These are phyloP conservation scores for Brotula barbata DNA, from an alignment of 2,797 vertebrate genomes.

Conservation along the genomic window DNA sequence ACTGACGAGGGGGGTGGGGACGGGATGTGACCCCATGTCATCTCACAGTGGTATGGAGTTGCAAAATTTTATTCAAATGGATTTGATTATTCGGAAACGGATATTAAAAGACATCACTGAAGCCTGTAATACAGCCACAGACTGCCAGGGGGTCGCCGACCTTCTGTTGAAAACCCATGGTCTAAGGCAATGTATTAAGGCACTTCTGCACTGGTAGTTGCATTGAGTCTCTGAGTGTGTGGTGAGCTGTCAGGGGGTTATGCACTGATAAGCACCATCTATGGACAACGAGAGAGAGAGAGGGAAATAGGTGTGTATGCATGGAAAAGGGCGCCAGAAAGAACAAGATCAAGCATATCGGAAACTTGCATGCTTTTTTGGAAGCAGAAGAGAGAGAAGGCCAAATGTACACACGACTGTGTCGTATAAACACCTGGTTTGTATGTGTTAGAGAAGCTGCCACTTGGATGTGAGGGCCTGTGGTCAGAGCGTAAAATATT, in stretches of 20 bases:
- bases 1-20: no score
- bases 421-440: constrained; percentile 52
- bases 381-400: constrained; percentile 10
- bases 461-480: constrained; percentile 47
- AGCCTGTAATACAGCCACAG: no score
- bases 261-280: neutral
- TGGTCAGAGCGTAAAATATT: constrained; percentile 52
- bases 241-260: neutral
- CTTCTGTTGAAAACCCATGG: no score
- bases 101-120: no score
- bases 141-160: no score
- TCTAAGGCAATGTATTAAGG: no score
- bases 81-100: no score
- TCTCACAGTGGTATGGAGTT: no score
- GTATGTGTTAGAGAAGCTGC: constrained; percentile 41
- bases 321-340: constrained; percentile 7
- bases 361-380: neutral
- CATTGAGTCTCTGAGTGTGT: neutral
- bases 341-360: neutral
- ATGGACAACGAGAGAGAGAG: constrained; percentile 7
- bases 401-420: constrained; percentile 56
- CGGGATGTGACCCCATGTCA: no score
- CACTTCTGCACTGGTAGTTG: no score
- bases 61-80: no score
- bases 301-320: neutral